Evolutionary conservation across 2,888 invertebrate genomes (phyloP).

Genomic region (Limnephilus auricula): DNA sequence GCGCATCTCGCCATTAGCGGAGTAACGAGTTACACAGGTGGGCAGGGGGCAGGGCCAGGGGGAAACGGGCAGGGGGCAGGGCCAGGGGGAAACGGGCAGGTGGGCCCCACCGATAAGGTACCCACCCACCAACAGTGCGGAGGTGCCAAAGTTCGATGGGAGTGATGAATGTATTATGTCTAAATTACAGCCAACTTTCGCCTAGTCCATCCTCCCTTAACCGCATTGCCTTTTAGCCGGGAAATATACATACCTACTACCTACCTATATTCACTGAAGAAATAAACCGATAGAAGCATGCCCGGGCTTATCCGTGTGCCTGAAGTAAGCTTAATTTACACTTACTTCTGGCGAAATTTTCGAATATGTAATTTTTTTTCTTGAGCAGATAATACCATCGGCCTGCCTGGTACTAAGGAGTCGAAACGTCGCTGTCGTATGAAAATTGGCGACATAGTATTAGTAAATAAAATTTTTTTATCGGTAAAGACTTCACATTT

Average conservation of each 20-base stretch:
- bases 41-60: not conserved
- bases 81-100: not conserved
- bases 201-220: not conserved
- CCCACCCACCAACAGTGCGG: not conserved
- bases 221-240: not conserved
- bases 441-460: not conserved
- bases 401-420: not conserved
- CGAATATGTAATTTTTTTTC: too few relatives aligned
- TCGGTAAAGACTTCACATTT: not conserved
- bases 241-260: not conserved
- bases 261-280: too few relatives aligned
- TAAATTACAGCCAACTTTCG: conserved; percentile 29
- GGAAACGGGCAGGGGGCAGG: not conserved
- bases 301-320: not conserved
- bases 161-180: conserved; percentile 36
- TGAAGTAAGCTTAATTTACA: not conserved
- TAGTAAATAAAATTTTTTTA: not conserved
- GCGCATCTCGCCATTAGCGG: conserved; percentile 15
- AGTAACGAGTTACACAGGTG: not conserved
- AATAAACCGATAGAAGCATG: not conserved
- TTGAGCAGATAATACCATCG: not conserved
- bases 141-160: conserved; percentile 15
- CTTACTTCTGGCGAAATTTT: not conserved
- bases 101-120: conserved; percentile 21
- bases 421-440: not conserved